These are phyloP conservation scores for Carassius carassius DNA, from an alignment of 2,113 vertebrate species.

Conservation along the genomic window DNA sequence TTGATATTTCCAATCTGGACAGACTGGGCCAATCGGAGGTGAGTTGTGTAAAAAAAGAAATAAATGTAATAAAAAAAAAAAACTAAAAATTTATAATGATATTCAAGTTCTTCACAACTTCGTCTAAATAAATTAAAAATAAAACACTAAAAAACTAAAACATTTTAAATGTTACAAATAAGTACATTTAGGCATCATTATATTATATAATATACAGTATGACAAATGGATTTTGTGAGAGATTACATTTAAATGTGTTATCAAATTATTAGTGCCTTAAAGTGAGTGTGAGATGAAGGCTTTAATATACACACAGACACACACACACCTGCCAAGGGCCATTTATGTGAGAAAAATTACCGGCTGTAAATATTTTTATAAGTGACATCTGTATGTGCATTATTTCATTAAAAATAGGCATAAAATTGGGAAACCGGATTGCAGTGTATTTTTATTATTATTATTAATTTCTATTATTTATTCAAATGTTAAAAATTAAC, in stretches of 20 bases:
- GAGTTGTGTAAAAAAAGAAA: background rate
- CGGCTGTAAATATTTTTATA: too few relatives aligned
- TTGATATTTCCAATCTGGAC: conserved; percentile 97
- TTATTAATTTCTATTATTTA: too few relatives aligned
- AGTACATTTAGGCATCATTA: background rate
- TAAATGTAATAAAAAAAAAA: background rate
- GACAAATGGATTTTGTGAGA: background rate
- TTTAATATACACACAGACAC: too few relatives aligned
- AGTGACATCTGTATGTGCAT: too few relatives aligned
- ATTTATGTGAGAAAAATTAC: too few relatives aligned
- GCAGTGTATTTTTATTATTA: too few relatives aligned
- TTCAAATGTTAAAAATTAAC: too few relatives aligned
- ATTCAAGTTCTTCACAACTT: too few relatives aligned
- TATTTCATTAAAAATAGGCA: too few relatives aligned
- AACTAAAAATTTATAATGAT: too few relatives aligned
- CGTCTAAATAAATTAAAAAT: background rate
- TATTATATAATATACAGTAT: background rate
- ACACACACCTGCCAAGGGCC: too few relatives aligned
- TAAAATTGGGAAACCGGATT: too few relatives aligned
- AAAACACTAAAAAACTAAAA: background rate
- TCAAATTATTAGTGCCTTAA: background rate
- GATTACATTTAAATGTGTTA: background rate
- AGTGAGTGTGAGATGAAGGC: background rate
- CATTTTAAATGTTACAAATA: background rate
- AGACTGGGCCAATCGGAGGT: conserved; percentile 95